Conservation (phyloP, 2,888 invertebrate genomes). For the Eupithecia exiguata region DNA sequence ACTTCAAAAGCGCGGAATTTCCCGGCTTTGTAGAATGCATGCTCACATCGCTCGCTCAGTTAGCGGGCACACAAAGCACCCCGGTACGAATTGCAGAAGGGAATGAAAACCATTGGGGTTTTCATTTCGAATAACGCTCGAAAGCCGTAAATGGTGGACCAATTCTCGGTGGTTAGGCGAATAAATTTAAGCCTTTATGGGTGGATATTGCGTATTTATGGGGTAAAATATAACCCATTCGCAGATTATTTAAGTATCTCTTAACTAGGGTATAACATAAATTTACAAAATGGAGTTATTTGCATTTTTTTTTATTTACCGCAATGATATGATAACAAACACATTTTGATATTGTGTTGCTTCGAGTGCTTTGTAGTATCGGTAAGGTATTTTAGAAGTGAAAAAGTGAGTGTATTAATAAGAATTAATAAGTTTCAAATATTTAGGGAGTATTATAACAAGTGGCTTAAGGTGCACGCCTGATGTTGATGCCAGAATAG, state of each 20-base stretch:
- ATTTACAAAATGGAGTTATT: constrained; percentile 2
- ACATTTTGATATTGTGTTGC: background rate
- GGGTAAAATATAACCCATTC: background rate
- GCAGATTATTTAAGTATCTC: background rate
- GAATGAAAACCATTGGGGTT: constrained; percentile 36
- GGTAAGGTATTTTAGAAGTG: background rate
- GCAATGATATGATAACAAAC: background rate
- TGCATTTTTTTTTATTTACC: background rate
- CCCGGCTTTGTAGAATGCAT: constrained; percentile 3
- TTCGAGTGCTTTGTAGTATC: background rate
- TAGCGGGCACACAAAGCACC: constrained; percentile 29
- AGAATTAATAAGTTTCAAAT: too few species aligned
- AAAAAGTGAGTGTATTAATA: too few species aligned
- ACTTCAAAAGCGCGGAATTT: background rate
- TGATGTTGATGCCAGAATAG: too few species aligned
- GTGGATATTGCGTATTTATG: constrained; percentile 15
- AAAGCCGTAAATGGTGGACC: constrained; percentile 18
- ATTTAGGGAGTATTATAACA: too few species aligned
- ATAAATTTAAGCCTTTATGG: constrained; percentile 19
- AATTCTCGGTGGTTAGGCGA: constrained; percentile 19
- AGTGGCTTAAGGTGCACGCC: too few species aligned
- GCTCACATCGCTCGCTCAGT: constrained; percentile 14
- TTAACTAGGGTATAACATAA: background rate
- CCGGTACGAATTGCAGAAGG: constrained; percentile 26
- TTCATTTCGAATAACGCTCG: constrained; percentile 23